phyloP scores from a whole-genome alignment of 2,888 invertebrate species.

The Antheraea yamamai region DNA sequence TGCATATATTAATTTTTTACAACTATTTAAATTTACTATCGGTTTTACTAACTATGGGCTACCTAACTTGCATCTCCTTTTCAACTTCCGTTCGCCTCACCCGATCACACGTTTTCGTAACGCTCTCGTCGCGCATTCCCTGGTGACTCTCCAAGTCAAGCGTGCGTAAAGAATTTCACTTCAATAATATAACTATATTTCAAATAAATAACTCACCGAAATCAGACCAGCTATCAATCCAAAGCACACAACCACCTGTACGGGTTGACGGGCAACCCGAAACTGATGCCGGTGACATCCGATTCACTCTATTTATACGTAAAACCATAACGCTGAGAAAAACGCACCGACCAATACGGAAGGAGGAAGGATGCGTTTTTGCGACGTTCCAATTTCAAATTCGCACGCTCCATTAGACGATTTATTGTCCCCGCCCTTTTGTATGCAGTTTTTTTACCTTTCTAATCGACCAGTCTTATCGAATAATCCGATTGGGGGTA shows the following conservation, averaged over 20 bases:
- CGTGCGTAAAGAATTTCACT: no score
- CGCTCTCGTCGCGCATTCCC: no score
- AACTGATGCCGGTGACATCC: slow-evolving; percentile 49
- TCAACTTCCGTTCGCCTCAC: no score
- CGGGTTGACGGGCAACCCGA: slow-evolving; percentile 51
- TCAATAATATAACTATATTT: not conserved
- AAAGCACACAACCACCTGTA: slow-evolving; percentile 40
- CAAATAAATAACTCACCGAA: slow-evolving; percentile 39
- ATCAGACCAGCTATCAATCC: slow-evolving; percentile 33
- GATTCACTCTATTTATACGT: slow-evolving; percentile 51
- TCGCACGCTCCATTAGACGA: slow-evolving; percentile 68
- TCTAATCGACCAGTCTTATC: slow-evolving; percentile 29
- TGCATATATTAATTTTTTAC: no score
- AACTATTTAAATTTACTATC: no score
- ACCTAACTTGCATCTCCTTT: no score
- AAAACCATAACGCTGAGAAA: slow-evolving; percentile 60
- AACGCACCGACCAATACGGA: slow-evolving; percentile 63
- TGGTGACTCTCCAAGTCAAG: no score
- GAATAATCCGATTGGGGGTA: slow-evolving; percentile 20
- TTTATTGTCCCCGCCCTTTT: slow-evolving; percentile 65
- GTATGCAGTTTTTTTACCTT: slow-evolving; percentile 44
- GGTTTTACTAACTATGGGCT: no score
- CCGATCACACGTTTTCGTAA: no score
- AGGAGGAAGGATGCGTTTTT: slow-evolving; percentile 75
- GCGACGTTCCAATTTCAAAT: slow-evolving; percentile 57